Evolutionary conservation across 2,113 vertebrate species (phyloP).

Genomic region (Mungos mungo): DNA sequence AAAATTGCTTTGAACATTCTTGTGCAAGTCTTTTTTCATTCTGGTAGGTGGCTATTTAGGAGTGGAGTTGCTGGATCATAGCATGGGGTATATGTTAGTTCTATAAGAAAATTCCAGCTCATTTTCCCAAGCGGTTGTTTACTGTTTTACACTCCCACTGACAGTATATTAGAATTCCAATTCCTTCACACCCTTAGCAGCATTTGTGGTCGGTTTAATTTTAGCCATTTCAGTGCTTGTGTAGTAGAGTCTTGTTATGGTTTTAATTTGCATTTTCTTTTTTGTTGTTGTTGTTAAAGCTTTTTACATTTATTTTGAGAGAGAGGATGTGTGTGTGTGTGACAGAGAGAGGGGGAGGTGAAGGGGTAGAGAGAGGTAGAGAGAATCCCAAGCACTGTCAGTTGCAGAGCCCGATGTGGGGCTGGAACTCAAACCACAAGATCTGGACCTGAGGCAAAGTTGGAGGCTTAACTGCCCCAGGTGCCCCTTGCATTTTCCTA

Average conservation of each 20-base stretch:
- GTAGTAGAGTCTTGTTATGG: background rate
- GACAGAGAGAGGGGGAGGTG: no score
- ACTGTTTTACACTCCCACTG: background rate
- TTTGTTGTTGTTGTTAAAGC: no score
- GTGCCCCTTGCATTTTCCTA: background rate
- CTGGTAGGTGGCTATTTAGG: background rate
- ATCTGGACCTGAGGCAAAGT: no score
- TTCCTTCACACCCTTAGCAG: background rate
- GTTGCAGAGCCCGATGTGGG: no score
- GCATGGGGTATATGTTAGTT: background rate
- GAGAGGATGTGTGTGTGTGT: no score
- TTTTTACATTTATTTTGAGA: no score
- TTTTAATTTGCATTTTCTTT: background rate
- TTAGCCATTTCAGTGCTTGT: background rate
- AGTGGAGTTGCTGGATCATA: background rate
- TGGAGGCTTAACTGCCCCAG: no score
- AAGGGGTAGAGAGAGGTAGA: no score
- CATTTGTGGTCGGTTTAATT: background rate
- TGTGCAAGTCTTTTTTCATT: background rate
- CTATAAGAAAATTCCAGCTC: background rate
- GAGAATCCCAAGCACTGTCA: no score
- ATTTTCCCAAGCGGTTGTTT: background rate
- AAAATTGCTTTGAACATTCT: background rate
- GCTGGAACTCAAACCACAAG: no score
- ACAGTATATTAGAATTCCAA: background rate